These are phyloP conservation scores for Hypotaenidia okinawae DNA, from an alignment of 2,797 vertebrate species.

Conservation along the genomic window DNA sequence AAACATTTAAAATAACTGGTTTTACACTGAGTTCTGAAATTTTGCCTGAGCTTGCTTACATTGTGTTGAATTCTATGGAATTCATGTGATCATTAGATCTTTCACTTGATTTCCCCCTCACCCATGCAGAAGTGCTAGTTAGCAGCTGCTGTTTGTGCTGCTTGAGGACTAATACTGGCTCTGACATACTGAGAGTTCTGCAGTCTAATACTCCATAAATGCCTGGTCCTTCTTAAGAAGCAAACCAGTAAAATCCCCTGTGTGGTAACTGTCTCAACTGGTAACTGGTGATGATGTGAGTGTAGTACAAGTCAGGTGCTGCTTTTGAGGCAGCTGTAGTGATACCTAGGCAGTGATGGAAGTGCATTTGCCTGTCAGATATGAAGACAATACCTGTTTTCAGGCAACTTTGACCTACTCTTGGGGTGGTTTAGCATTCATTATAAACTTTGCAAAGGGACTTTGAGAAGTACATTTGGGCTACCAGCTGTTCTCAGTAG, in stretches of 20 bases:
- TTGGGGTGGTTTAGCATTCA: not conserved
- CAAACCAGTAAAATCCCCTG: not conserved
- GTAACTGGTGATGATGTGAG: not conserved
- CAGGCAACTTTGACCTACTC: not conserved
- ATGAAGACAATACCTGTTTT: not conserved
- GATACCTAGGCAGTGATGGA: not conserved
- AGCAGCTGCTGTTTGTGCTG: not conserved
- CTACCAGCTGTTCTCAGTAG: accelerated
- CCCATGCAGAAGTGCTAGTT: not conserved
- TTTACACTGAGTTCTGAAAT: not conserved
- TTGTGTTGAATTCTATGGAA: not conserved
- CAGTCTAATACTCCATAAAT: not conserved
- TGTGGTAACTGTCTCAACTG: not conserved
- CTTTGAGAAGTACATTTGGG: not conserved
- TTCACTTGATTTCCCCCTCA: not conserved
- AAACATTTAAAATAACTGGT: not conserved
- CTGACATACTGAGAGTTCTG: not conserved
- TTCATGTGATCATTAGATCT: not conserved
- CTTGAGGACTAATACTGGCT: not conserved
- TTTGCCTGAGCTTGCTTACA: accelerated
- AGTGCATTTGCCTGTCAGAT: not conserved
- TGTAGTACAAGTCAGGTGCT: not conserved
- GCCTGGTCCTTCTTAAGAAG: not conserved
- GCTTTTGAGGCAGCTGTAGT: not conserved
- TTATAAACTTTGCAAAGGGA: not conserved